Base-by-base conservation (phyloP, 2,888 invertebrate genomes). In the Campoplex nolae region DNA sequence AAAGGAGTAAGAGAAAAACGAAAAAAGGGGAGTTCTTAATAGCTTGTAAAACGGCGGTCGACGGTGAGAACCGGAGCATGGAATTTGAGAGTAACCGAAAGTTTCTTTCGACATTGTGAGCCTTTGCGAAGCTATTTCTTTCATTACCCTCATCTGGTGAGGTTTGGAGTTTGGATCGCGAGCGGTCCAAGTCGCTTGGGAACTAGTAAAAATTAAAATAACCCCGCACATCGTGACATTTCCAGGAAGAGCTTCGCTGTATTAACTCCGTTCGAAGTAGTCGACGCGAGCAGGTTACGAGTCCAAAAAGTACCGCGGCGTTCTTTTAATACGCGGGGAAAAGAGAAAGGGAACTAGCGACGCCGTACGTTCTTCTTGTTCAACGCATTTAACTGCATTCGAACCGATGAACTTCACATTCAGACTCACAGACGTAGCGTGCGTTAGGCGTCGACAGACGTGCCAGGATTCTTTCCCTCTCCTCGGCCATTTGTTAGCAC, bases 401-500 rank as follows among this genome's bases (percentile, higher is more conserved):
- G 23, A 38, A 80, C 80, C 48, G 38, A 71, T 68, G 78, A 77
- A 83, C 80, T 73, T 48, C 54, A 67, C 42, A 58, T 83, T 54
- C 82, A 68, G 68, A 58, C 68, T 56, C 67, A 70, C 78, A 73
- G 58, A 77, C 75, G 32, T 51, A 56, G 58, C 56, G 23, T 77
- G 80, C 67, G 70, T 62, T 54, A 75, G 51, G 56, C 86, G 76
- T 65, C 80, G 56, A 65, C 56, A 82, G 73, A 80, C 80, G 71
- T 23, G 56, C 76, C 71, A 18, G 73, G 73, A 74, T 76, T 73
- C 80, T 38, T 67, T 62, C 62, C 75, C 42, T 45, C 70, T 56
- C 80, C 42, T 35, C 71, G 42, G 89, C 90, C 89, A 91, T 91
- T 91, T 90, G 91, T 91, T 91, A 91, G 90, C 92, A 92, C 90